phyloP scores from a whole-genome alignment of 2,888 invertebrate species.

The Ctena decussata region DNA sequence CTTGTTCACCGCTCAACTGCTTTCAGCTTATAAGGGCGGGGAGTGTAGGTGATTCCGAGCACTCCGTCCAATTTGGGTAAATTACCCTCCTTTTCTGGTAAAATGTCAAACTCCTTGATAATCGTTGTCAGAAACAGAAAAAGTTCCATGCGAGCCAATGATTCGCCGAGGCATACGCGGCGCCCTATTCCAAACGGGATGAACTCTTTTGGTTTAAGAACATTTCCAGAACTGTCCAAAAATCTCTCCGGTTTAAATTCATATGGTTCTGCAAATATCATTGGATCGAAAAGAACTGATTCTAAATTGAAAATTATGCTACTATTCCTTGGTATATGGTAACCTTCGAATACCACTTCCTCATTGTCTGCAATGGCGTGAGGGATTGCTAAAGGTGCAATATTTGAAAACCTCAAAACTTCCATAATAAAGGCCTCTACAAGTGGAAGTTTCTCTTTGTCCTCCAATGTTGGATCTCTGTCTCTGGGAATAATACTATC shows the following conservation, averaged over 20 bases:
- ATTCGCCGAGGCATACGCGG: conserved; percentile 66
- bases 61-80: not conserved
- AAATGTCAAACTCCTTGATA: conserved; percentile 42
- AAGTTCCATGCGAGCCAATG: conserved; percentile 60
- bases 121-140: conserved; percentile 57
- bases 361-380: conserved; percentile 66
- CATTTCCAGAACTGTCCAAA: conserved; percentile 71
- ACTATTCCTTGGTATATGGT: conserved; percentile 73
- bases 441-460: conserved; percentile 46
- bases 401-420: conserved; percentile 83
- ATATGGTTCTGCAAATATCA: conserved; percentile 75
- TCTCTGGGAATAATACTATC: conserved; percentile 19
- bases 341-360: conserved; percentile 73
- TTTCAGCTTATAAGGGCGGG: not conserved
- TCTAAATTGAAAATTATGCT: conserved; percentile 62
- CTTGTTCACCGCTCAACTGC: no score
- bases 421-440: conserved; percentile 70
- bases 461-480: conserved; percentile 25
- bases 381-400: conserved; percentile 82
- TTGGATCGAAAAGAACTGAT: conserved; percentile 47
- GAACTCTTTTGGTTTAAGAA: conserved; percentile 45
- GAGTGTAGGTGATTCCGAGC: not conserved
- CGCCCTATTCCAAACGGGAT: conserved; percentile 74
- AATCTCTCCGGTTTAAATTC: conserved; percentile 83
- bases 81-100: not conserved